Base-by-base conservation (phyloP, 2,888 invertebrate genomes). In the Lycophotia porphyrea region DNA sequence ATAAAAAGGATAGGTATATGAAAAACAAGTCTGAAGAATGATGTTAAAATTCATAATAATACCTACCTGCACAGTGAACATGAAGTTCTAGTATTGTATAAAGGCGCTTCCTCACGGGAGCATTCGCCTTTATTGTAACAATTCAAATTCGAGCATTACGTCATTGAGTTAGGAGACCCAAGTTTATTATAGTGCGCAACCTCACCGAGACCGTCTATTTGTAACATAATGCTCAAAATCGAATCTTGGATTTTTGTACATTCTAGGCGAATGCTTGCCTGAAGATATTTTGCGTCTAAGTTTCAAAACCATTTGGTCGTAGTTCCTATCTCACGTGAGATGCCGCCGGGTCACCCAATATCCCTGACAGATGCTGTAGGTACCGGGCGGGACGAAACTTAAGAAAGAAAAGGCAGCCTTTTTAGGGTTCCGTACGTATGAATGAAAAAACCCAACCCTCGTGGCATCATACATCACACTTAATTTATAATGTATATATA, bases 261-360 rank as follows among this genome's bases (percentile, higher is more conserved):
- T 24, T 61, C 24, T 18, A 31, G 27, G 31, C 31, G 18, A 58
- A 31, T 27, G 18, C 31, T 55, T 27, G 24, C 15, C 15, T 49
- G 24, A 52, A 36, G 3, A 39, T 4, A n/a, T 49, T 47, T 71
- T 69, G 21, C 21, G 18, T 31, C 4, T 52, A 90, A 92, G 81
- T 87, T 90, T 87, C 92, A 92, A 93, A 65, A 87, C n/a, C 15
- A 21, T 27, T 74, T 39, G 15, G 68, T 74, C 86, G 61, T 31
- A 74, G 68, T 78, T 61, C 79, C 63, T 88, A 88, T 90, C 91
- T 92, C 89, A 88, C 91, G 87, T 90, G 91, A 92, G 92, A 92
- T 92, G 91, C 86, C 68, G 67, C 67, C 89, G 90, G 93, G 95
- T 95, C 94, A 95, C 92, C 93, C 92, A 92, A 95, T 94, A 95